These are phyloP conservation scores for Toxostoma redivivum DNA, from an alignment of 2,113 vertebrate genomes.

Conservation along the genomic window DNA sequence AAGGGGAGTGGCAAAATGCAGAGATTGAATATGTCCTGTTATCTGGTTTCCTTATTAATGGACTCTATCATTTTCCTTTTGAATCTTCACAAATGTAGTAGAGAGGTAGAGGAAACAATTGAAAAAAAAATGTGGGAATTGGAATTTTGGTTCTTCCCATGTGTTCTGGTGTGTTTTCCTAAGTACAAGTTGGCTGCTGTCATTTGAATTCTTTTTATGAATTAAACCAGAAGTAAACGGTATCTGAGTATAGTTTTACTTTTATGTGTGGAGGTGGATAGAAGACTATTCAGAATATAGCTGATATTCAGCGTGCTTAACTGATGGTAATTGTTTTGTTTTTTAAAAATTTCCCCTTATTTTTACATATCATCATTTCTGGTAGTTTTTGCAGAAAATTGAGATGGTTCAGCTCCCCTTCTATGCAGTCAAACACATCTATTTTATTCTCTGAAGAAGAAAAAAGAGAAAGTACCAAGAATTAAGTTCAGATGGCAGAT, in stretches of 20 bases:
- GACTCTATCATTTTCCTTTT: background rate
- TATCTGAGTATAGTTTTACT: background rate
- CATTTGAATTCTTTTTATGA: background rate
- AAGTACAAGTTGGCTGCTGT: background rate
- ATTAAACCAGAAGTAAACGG: background rate
- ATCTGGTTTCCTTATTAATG: background rate
- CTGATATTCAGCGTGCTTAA: background rate
- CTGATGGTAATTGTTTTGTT: background rate
- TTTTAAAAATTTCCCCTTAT: background rate
- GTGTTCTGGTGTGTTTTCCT: background rate
- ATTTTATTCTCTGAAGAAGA: slow-evolving; percentile 42
- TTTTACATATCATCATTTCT: slow-evolving; percentile 29
- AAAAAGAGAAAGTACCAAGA: slow-evolving; percentile 15
- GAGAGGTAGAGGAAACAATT: background rate
- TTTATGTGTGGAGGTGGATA: background rate
- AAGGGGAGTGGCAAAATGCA: background rate
- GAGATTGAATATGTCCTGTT: background rate
- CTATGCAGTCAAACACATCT: slow-evolving; percentile 31
- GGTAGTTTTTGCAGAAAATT: slow-evolving; percentile 27
- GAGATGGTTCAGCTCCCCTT: background rate
- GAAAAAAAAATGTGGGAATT: background rate
- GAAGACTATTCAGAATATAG: background rate
- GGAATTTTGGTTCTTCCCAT: background rate
- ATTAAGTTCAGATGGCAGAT: slow-evolving; percentile 21
- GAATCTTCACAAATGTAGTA: background rate